Base-by-base conservation (phyloP, 2,888 invertebrate genomes). In the Chouioia cunea region DNA sequence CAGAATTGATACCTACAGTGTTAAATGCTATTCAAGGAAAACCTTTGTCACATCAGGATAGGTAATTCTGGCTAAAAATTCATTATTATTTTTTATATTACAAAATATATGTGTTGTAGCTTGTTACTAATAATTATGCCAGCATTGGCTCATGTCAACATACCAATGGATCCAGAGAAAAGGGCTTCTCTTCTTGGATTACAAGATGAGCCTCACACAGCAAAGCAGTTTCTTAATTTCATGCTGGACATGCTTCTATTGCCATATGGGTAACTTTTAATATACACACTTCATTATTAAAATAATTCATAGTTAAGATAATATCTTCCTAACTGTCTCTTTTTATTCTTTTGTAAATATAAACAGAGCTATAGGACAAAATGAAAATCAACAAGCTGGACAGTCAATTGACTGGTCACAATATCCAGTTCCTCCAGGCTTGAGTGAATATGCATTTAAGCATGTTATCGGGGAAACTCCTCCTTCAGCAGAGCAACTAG, bases 41-140 rank as follows among this genome's bases (percentile, higher is more conserved):
- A 83, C 93, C 96, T 43, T 89, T 91, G 74, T 90, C 90, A 47
- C 97, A 97, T 85, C 93, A 96, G 82, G 95, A 97, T 83, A 92
- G 92, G 93, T 93, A 65, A 58, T 22, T 50, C 15, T 50, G 64
- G 48, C 47, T 8, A 16, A 36, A 22, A 36, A 53, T 62, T 22
- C 16, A 60, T 64, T 48, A 20, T 59, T 58, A 27, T 47, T 53
- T 54, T 3, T 36, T 12, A 43, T 47, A 18, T 22, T 47, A 20
- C 54, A 60, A 46, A 36, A 36, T 36, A 58, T 50, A 44, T 53
- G 76, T 70, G 72, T 85, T 88, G 56, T 82, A 95, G 95, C 78
- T 88, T 97, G 46, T 87, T 97, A 66, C 89, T 94, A 83, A 86
- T 97, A 74, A 88, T 97, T 76, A 90, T 96, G 86, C 94, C 95